Evolutionary conservation across 2,797 vertebrate species (phyloP).

Genomic region (Sebastes diaconus): DNA sequence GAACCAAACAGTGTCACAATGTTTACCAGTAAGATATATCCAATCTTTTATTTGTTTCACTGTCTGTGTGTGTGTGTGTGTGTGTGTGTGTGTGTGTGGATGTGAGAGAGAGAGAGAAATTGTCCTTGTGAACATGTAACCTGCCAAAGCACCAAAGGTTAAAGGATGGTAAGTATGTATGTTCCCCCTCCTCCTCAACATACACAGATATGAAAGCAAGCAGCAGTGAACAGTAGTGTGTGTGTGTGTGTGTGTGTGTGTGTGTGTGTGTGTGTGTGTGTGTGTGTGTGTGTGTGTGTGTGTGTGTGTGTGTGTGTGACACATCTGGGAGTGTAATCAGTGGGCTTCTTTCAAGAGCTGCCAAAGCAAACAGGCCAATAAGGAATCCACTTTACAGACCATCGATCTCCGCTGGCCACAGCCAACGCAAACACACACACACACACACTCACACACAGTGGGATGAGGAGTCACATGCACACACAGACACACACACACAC

Average conservation of each 20-base stretch:
- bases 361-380: conserved; percentile 99
- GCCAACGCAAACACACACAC: conserved; percentile 94
- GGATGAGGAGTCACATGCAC: too few relatives aligned
- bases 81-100: too few relatives aligned
- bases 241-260: conserved; percentile 7
- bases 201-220: conserved; percentile 59
- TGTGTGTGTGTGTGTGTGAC: conserved; percentile 80
- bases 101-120: conserved; percentile 14
- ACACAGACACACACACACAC: conserved; percentile 70
- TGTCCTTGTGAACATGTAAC: conserved; percentile 46
- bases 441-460: not conserved
- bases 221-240: conserved; percentile 36
- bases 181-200: conserved; percentile 29
- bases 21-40: conserved; percentile 23
- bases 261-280: conserved; percentile 3
- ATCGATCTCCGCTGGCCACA: conserved; percentile 92
- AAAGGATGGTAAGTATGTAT: conserved; percentile 49
- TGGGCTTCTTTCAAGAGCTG: conserved; percentile 94
- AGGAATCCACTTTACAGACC: conserved; percentile 99
- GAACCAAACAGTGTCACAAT: conserved; percentile 30
- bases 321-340: conserved; percentile 99
- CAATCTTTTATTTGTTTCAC: conserved; percentile 4
- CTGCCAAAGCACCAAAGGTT: conserved; percentile 59
- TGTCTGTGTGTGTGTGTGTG: not conserved
- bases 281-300: conserved; percentile 35